Conservation (phyloP, 2,888 invertebrate genomes). For the Leptarthrus brevirostris region DNA sequence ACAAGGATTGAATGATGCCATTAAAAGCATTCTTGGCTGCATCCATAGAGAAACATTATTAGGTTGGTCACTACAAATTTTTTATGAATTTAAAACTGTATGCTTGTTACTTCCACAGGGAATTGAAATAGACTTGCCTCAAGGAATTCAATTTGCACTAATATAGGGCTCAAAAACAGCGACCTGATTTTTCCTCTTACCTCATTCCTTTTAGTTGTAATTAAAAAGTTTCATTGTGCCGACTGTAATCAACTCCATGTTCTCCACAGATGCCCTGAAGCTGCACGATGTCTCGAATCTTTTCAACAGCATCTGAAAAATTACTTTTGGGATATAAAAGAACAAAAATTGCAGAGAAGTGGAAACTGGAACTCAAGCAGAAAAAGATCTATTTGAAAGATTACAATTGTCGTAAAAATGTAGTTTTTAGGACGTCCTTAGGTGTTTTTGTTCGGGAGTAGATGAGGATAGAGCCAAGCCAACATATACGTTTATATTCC, state of each 20-base stretch:
- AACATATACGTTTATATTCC: too few relatives aligned
- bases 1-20: not conserved
- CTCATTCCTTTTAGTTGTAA: not conserved
- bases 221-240: slow-evolving; percentile 21
- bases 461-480: too few relatives aligned
- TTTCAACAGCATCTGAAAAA: not conserved
- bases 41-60: not conserved
- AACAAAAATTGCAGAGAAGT: too few relatives aligned
- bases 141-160: too few relatives aligned
- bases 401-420: too few relatives aligned
- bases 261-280: not conserved
- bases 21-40: not conserved
- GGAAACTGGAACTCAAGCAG: too few relatives aligned
- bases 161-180: too few relatives aligned
- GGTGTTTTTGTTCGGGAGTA: too few relatives aligned
- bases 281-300: not conserved
- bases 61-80: not conserved
- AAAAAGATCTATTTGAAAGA: too few relatives aligned
- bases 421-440: too few relatives aligned
- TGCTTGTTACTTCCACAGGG: not conserved
- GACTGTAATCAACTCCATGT: not conserved
- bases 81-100: not conserved
- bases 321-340: not conserved
- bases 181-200: not conserved
- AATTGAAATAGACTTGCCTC: not conserved